Evolutionary conservation across 2,888 invertebrate genomes (phyloP), one percentile per base, ranked within the genome.

Genomic region (Melanotus villosus): DNA sequence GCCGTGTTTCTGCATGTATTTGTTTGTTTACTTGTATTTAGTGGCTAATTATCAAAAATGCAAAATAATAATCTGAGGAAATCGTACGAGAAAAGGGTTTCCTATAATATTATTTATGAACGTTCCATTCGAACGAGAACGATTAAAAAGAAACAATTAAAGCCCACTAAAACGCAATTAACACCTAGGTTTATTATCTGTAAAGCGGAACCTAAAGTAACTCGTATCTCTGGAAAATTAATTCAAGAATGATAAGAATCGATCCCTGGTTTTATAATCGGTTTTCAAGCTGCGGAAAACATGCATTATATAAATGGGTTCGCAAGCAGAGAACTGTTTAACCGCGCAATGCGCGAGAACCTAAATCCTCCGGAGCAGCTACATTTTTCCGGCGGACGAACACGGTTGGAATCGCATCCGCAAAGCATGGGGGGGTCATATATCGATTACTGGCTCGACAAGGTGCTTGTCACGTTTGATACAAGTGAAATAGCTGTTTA

Each of bases 391-490:
- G 75, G 79, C 76, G 76, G 79, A 75, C 78, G 79, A 78, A 75
- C 75, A 77, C 75, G 76, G 75, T 75, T 69, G 68, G 73, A 75
- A 77, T 78, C 76, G 78, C 73, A 78, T 79, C 77, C 76, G 75
- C 75, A 76, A 76, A 73, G 76, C 70, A 71, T 65, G 76, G 60
- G 68, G 41, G 65, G 68, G 45, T 65, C 56, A 79, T 80, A 80
- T 83, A 84, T 83, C 83, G 83, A 83, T 83, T 83, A 82, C 83
- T 80, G 73, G 80, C 81, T 80, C 82, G 83, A 83, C 84, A 84
- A 83, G 83, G 83, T 83, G 82, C 82, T 83, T 82, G 84, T 84
- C 84, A 83, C 82, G 82, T 83, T 82, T 83, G 82, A 83, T 83
- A 83, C 82, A 82, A 83, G 82, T 80, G 82, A 83, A 84, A 83